Base-by-base conservation (phyloP, 2,113 vertebrate genomes). In the Brachionichthys hirsutus region DNA sequence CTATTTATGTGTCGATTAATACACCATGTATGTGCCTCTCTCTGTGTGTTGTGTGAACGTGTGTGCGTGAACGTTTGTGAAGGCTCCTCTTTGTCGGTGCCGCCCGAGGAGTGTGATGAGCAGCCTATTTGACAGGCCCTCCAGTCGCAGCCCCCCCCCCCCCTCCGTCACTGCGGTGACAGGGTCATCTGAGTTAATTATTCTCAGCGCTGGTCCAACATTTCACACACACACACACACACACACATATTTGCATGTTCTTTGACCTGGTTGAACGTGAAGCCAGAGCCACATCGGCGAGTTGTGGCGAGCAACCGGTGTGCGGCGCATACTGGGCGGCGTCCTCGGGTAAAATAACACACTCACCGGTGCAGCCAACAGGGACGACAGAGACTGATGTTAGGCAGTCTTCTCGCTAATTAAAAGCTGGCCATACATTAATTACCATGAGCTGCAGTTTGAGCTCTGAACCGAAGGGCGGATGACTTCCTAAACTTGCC, bases 151-250 rank as follows among this genome's bases (percentile, higher is more conserved):
- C 67, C 16, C 83, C 77, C n/a, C 57, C 40, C 53, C 70, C 77
- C n/a, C 57, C 40, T 50, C 70, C 43, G 5, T 74, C 68, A 12
- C 77, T 22, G 54, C 38, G 18, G 70, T 22, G 67, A 58, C 70
- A n/a, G 69, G 88, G 89, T 88, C 89, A 84, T 54, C 15, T 8
- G 62, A 86, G 85, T 85, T 89, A 90, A 89, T 89, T 88, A 81
- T 86, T 82, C 82, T 74, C 83, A 80, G 85, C 14, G 47, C 70
- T 65, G 78, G 71, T 67, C 80, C 59, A 51, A 65, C 78, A 66
- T 55, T 36, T 62, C 38, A 11, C 10, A 42, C 19, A 18, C 46
- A 38, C 12, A 17, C 61, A 46, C 50, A 45, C 5, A 16, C 1
- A 38, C 12, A 62, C 48, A 55, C 61, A 50, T 58, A 58, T 3